Evolutionary conservation across 2,113 vertebrate species (phyloP), one percentile per base, ranked within the genome.

Genomic region (Pelusios castaneus): DNA sequence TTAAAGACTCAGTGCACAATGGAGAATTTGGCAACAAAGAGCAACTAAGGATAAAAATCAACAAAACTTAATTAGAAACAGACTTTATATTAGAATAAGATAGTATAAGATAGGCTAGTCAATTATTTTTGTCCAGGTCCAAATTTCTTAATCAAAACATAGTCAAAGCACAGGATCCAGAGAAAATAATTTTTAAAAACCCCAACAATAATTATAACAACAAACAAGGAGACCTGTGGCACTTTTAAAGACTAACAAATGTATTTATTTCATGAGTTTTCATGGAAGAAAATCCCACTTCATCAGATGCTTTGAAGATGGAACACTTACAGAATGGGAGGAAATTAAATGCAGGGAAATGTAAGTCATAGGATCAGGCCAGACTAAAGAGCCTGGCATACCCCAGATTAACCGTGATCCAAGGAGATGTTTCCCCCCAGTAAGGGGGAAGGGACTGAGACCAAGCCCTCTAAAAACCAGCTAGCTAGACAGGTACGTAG

Each of bases 11-110:
- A 82, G 94, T 95, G 75, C 89, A 96, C 92, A 99, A 96, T 4
- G 98, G 98, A 93, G 99, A 99, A 79, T 97, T 97, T 17, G 89
- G 73, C 56, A 98, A 60, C 31, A 98, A 97, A 89, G 98, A 45
- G 85, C 97, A 97, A 80, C 99, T 99, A 95, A 87, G 92, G 97
- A 96, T 5, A 97, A 94, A 94, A 96, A 60, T 16, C 97, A 96
- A 19, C 19, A 91, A 58, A 12, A 93, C 6, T 8, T 2, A 6
- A 85, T 84, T 7, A 14, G 19, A 84, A 8, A 86, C 85, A 95
- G 60, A 51, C 5, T 41, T 94, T 3, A 52, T 10, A 73, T 58
- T 16, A 75, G 6, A n/a, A 85, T 67, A 87, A 80, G 2, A 1
- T 41, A 10, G 19, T 52, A 79, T n/a, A 87, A 77, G 4, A 49